Base-by-base conservation (phyloP, 2,888 invertebrate genomes). In the Cheilosia soror region DNA sequence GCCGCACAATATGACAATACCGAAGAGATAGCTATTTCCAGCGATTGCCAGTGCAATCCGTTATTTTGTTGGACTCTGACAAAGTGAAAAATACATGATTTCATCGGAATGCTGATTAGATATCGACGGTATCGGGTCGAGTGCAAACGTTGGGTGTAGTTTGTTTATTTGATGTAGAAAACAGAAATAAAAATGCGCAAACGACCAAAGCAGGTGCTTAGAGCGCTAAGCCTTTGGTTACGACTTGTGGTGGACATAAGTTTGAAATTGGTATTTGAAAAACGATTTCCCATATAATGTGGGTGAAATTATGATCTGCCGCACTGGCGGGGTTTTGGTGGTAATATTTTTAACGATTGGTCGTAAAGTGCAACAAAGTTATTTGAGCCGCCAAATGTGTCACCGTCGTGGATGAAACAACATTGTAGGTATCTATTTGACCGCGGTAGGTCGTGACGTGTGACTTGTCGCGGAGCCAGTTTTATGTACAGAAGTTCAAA, bases 101-200 rank as follows among this genome's bases (percentile, higher is more conserved):
- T n/a, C 25, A 53, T 58, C 27, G 69, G 37, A 69, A 76, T 51
- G 51, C 65, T 71, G 81, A 76, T 81, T 58, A 76, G 81, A 81
- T 81, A 81, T 11, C 57, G 20, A 27, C 20, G 13, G 25, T 72
- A 42, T 49, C 51, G 31, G 5, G 7, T 25, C 13, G 60, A 31
- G 13, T 60, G 72, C 60, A 40, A 62, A 53, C 29, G 60, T 62
- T 29, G 60, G 13, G 7, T 65, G n/a, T 13, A 5, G 11, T 11
- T 13, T 4, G 13, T 42, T 5, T 13, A 5, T 31, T 49, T 51
- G 15, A 3, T 49, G 15, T 29, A 5, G 27, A 25, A 9, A 20
- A 25, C 15, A 40, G 27, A 25, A 29, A 11, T 11, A 20, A 15
- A 31, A 20, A 37, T 37, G 37, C 37, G 37, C 37, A 9, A 37